A percentile compares a stretch with the other conserved stretches of the same genome.
Evolutionary conservation across 2,797 vertebrate genomes (phyloP).

Genomic region (Tolypeutes matacus): DNA sequence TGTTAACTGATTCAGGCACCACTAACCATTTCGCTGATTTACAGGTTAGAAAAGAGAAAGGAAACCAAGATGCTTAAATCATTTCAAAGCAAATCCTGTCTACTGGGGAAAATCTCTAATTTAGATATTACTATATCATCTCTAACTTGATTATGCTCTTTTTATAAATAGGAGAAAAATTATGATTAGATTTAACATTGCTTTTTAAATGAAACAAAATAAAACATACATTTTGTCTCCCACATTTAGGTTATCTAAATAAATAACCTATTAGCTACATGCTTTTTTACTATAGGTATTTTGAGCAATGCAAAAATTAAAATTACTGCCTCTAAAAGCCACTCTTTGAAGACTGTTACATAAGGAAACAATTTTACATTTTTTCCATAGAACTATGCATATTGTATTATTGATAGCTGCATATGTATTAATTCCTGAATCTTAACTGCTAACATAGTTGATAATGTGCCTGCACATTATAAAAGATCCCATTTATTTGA

Average conservation of each 20-base stretch:
- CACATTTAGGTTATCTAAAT: background rate
- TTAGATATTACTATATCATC: background rate
- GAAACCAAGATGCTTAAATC: background rate
- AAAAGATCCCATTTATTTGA: background rate
- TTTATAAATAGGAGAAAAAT: background rate
- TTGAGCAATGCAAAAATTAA: slow-evolving; percentile 15
- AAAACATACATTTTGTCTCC: background rate
- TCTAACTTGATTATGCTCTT: slow-evolving; percentile 1
- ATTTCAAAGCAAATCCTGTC: background rate
- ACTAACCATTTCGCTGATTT: background rate
- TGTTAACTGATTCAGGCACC: background rate
- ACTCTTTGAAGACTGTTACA: background rate
- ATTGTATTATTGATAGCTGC: background rate
- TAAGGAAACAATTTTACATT: slow-evolving; percentile 13
- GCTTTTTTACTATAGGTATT: background rate
- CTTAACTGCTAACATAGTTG: background rate
- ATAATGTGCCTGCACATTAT: background rate
- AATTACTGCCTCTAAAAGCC: background rate
- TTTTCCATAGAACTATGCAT: background rate
- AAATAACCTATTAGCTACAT: no score
- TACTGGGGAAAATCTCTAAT: background rate
- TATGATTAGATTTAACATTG: background rate
- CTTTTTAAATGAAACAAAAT: background rate
- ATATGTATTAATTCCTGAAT: background rate
- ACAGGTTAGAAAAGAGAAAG: background rate